Evolutionary conservation across 2,113 vertebrate genomes (phyloP).

Genomic region (Elgaria multicarinata): DNA sequence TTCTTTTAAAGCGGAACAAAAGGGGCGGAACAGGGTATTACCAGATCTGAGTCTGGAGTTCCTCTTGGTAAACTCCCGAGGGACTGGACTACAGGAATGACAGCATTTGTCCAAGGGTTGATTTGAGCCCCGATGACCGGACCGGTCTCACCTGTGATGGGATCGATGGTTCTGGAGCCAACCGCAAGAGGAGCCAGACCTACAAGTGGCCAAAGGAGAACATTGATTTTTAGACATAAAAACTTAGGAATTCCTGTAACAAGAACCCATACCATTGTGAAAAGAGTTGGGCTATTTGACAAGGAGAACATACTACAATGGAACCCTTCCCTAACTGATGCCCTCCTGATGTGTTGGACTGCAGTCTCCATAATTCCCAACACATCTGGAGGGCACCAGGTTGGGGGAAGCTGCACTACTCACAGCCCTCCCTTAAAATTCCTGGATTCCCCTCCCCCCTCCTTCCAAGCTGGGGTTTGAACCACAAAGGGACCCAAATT

Average conservation of each 20-base stretch:
- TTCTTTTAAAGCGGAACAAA: neutral
- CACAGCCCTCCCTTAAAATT: neutral
- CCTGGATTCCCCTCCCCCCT: no score
- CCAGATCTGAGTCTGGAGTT: conserved; percentile 77
- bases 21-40: no score
- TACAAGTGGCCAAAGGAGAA: conserved; percentile 55
- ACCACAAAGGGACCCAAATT: neutral
- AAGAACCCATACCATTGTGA: neutral
- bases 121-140: conserved; percentile 83
- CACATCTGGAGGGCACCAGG: no score
- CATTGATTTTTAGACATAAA: neutral
- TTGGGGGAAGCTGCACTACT: no score
- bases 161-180: conserved; percentile 82
- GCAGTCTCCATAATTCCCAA: no score
- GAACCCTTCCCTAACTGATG: no score
- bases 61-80: conserved; percentile 73
- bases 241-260: neutral
- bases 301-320: neutral
- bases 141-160: conserved; percentile 79
- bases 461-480: neutral
- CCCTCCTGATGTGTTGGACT: no score
- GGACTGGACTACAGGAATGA: conserved; percentile 82
- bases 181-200: conserved; percentile 85
- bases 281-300: neutral
- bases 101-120: conserved; percentile 71